A percentile compares a stretch with the other conserved stretches of the same genome.
These are phyloP conservation scores for Phrynocephalus vlangalii DNA, from an alignment of 2,797 vertebrate species.

Conservation along the genomic window DNA sequence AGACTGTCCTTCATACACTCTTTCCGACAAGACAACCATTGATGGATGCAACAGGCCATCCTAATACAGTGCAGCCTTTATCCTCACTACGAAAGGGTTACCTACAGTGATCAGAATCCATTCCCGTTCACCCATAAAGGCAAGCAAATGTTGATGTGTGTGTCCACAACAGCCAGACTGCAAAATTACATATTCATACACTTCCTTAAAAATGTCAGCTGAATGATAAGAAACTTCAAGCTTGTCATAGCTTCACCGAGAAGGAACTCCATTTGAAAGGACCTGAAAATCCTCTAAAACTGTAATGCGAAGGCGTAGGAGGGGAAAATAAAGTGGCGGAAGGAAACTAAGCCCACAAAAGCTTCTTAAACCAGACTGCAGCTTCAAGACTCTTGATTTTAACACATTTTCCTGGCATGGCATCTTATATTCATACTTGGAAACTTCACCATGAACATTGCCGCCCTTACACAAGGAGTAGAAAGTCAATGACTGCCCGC, in stretches of 20 bases:
- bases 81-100: not conserved
- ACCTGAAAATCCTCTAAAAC: conserved; percentile 17
- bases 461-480: not conserved
- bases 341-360: not conserved
- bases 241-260: not conserved
- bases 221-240: conserved; percentile 1
- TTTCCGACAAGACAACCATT: not conserved
- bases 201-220: conserved; percentile 21
- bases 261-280: not conserved
- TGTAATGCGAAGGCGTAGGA: not conserved
- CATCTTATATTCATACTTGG: not conserved
- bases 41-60: not conserved
- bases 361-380: conserved; percentile 17
- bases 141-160: not conserved
- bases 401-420: conserved; percentile 36
- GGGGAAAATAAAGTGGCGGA: not conserved
- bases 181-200: conserved; percentile 2
- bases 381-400: conserved; percentile 35
- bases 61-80: not conserved
- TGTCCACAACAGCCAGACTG: too few relatives aligned
- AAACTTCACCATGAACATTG: not conserved
- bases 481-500: not conserved
- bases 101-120: not conserved
- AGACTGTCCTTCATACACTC: not conserved
- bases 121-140: not conserved